Evolutionary conservation across 1,140 invertebrate species (phyloP).

Genomic region (Calliopsis andreniformis): DNA sequence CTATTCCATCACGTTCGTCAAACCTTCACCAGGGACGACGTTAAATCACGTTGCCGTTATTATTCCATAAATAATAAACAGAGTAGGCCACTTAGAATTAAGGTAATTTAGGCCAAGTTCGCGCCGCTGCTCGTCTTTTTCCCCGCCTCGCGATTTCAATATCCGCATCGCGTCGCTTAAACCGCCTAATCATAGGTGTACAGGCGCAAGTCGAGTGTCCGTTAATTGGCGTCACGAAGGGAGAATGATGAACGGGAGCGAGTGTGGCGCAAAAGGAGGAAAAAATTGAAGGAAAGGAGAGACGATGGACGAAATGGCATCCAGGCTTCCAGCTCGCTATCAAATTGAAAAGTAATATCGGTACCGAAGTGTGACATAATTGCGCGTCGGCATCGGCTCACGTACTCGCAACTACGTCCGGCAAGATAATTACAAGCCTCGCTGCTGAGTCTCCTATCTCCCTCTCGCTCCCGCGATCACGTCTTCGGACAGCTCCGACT

Average conservation of each 20-base stretch:
- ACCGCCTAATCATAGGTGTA: slow-evolving; percentile 59
- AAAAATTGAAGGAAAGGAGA: not conserved
- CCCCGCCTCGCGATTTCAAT: slow-evolving; percentile 60
- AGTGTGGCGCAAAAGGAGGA: not conserved
- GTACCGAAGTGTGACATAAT: slow-evolving; percentile 64
- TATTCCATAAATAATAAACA: slow-evolving; percentile 46
- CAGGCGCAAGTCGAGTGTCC: slow-evolving; percentile 13
- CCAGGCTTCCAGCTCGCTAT: slow-evolving; percentile 21
- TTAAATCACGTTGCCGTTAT: slow-evolving; percentile 28
- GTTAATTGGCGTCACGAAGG: slow-evolving; percentile 54
- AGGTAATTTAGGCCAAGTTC: slow-evolving; percentile 39
- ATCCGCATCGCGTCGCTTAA: slow-evolving; percentile 56
- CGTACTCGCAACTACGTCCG: slow-evolving; percentile 41
- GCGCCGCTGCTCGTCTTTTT: slow-evolving; percentile 8
- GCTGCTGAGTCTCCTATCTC: slow-evolving; percentile 3
- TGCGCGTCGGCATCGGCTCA: slow-evolving; percentile 43
- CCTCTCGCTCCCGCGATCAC: not conserved
- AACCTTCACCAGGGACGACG: not conserved
- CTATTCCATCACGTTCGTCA: not conserved
- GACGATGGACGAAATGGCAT: not conserved
- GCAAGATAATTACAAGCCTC: slow-evolving; percentile 62
- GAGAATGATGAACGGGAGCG: slow-evolving; percentile 16
- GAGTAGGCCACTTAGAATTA: not conserved
- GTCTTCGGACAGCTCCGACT: slow-evolving; percentile 8
- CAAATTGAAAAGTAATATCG: slow-evolving; percentile 68